A percentile compares a stretch with the other conserved stretches of the same genome.
Conservation (phyloP, 1,140 invertebrate species). For the Adelges cooleyi region DNA sequence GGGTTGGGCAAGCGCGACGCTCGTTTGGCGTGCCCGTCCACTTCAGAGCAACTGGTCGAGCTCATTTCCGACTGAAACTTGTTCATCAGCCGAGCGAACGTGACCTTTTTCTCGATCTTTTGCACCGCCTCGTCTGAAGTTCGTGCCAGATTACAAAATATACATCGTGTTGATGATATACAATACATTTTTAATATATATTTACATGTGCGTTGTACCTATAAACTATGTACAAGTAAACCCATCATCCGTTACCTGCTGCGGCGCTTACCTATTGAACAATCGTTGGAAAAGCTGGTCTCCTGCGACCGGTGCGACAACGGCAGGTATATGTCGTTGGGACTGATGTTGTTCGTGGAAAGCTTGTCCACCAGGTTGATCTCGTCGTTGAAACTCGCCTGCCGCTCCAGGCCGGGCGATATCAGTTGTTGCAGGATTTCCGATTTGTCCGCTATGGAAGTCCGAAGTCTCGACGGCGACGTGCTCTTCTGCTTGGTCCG, state of each 20-base stretch:
- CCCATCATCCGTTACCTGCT: too few species aligned
- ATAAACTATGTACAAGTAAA: too few species aligned
- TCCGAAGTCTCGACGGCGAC: not conserved
- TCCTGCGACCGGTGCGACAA: conserved; percentile 3
- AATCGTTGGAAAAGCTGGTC: conserved; percentile 16
- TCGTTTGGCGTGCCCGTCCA: conserved; percentile 37
- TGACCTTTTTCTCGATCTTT: conserved; percentile 62
- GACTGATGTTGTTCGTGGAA: conserved; percentile 17
- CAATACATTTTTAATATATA: too few species aligned
- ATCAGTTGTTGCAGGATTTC: conserved; percentile 22
- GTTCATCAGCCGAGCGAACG: conserved; percentile 57
- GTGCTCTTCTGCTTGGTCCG: not conserved
- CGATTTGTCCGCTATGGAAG: conserved; percentile 6
- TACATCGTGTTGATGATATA: too few species aligned
- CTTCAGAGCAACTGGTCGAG: conserved; percentile 50
- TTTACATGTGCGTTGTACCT: too few species aligned
- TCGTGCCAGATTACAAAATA: too few species aligned
- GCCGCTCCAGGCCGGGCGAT: conserved; percentile 18
- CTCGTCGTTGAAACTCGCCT: conserved; percentile 23
- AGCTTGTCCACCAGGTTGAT: conserved; percentile 22
- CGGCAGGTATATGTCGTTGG: not conserved
- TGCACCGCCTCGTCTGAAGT: conserved; percentile 32
- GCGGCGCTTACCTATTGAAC: conserved; percentile 11
- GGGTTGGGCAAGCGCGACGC: conserved; percentile 36
- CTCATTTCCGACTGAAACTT: conserved; percentile 62